Evolutionary conservation across 2,888 invertebrate genomes (phyloP).

Genomic region (Tetropium fuscum): DNA sequence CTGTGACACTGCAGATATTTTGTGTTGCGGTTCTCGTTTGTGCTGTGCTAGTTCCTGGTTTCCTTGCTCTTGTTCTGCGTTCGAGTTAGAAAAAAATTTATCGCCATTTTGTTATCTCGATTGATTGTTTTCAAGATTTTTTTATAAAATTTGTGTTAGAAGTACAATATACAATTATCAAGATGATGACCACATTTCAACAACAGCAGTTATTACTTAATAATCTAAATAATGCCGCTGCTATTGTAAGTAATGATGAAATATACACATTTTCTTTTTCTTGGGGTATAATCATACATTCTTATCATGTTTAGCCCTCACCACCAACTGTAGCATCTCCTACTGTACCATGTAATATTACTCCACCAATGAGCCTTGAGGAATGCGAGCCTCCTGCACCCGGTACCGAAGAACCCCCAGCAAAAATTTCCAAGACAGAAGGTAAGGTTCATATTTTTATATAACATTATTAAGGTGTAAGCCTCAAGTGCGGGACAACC

Average conservation of each 20-base stretch:
- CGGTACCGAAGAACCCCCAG: slow-evolving; percentile 60
- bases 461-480: slow-evolving; percentile 46
- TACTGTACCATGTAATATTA: neutral
- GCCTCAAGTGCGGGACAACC: slow-evolving; percentile 57
- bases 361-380: slow-evolving; percentile 20
- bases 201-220: slow-evolving; percentile 55
- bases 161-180: slow-evolving; percentile 28
- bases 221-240: slow-evolving; percentile 15
- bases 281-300: slow-evolving; percentile 1
- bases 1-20: too few relatives aligned
- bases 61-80: too few relatives aligned
- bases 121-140: neutral
- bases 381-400: slow-evolving; percentile 60
- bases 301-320: slow-evolving; percentile 16
- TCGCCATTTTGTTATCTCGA: neutral
- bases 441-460: slow-evolving; percentile 57
- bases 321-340: slow-evolving; percentile 10
- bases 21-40: too few relatives aligned
- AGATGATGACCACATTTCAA: slow-evolving; percentile 62
- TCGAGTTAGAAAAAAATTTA: too few relatives aligned
- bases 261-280: too few relatives aligned
- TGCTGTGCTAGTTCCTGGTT: too few relatives aligned
- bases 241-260: slow-evolving; percentile 31
- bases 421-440: slow-evolving; percentile 52
- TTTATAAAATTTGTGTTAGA: neutral